Evolutionary conservation across 37 sponge, comb jelly and placozoan species (phyloP).

Genomic region (Haliclona indistincta): DNA sequence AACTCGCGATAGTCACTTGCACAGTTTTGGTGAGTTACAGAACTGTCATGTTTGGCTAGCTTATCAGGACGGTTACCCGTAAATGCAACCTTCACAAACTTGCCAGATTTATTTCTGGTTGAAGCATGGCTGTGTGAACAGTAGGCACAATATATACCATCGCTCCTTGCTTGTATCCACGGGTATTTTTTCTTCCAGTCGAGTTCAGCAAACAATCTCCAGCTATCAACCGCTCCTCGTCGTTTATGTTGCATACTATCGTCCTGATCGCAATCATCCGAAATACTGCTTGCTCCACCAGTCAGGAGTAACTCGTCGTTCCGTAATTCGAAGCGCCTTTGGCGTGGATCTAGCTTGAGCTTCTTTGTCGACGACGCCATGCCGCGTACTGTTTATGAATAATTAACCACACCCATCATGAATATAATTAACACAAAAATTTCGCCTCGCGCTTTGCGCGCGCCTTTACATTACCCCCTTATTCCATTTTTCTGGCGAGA

Average conservation of each 20-base stretch:
- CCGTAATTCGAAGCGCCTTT: too few species aligned
- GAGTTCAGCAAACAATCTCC: conserved; percentile 4
- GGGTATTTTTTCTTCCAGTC: conserved; percentile 3
- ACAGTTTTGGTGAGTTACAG: conserved; percentile 4
- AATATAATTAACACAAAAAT: too few species aligned
- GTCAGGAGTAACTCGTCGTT: too few species aligned
- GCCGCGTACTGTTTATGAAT: too few species aligned
- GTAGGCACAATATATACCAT: conserved; percentile 1
- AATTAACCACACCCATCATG: too few species aligned
- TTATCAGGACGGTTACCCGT: conserved; percentile 10
- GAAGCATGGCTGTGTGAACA: conserved; percentile 8
- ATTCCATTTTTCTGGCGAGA: too few species aligned
- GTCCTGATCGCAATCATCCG: too few species aligned
- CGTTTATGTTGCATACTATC: background rate
- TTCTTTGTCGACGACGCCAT: too few species aligned
- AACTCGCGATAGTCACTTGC: background rate
- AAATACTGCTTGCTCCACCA: too few species aligned
- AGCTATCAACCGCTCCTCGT: background rate
- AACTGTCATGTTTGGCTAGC: background rate
- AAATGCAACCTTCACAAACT: conserved; percentile 5
- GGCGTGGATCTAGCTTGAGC: too few species aligned
- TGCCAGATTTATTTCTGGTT: conserved; percentile 3
- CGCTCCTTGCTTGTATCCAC: conserved; percentile 1
- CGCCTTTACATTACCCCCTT: too few species aligned
- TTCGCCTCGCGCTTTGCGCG: too few species aligned